Evolutionary conservation across 2,113 vertebrate species (phyloP).

Genomic region (Mustela lutreola): DNA sequence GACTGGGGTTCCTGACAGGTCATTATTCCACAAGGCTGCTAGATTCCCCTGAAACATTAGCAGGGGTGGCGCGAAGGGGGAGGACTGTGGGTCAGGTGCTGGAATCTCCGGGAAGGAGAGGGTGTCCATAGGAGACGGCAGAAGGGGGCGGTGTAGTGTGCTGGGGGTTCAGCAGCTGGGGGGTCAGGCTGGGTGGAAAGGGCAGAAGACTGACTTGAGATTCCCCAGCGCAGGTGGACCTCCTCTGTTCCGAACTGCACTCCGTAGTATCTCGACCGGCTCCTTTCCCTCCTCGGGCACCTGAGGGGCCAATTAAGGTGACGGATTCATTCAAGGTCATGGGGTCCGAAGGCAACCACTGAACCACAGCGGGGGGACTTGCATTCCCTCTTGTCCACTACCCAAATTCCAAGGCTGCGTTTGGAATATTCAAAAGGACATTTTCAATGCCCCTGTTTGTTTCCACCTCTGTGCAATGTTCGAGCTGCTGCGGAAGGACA

Average conservation of each 20-base stretch:
- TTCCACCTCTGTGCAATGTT: conserved; percentile 48
- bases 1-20: neutral
- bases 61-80: neutral
- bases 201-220: neutral
- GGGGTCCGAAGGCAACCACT: conserved; percentile 27
- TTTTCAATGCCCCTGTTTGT: conserved; percentile 67
- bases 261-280: neutral
- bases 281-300: neutral
- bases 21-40: neutral
- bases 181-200: too few relatives aligned
- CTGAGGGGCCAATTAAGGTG: neutral
- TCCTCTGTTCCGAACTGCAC: neutral
- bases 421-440: conserved; percentile 70
- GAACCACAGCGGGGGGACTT: neutral
- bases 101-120: neutral
- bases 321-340: conserved; percentile 29
- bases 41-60: neutral
- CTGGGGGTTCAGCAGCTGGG: neutral
- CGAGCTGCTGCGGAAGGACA: conserved; percentile 24
- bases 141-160: neutral
- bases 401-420: conserved; percentile 51
- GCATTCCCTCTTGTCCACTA: neutral
- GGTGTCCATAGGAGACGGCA: neutral
- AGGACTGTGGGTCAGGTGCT: neutral
- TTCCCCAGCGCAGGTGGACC: neutral